Percentiles rank a stretch among this genome's conserved stretches.
phyloP scores from a whole-genome alignment of 2,888 invertebrate genomes.

The Diachrysia chrysitis region DNA sequence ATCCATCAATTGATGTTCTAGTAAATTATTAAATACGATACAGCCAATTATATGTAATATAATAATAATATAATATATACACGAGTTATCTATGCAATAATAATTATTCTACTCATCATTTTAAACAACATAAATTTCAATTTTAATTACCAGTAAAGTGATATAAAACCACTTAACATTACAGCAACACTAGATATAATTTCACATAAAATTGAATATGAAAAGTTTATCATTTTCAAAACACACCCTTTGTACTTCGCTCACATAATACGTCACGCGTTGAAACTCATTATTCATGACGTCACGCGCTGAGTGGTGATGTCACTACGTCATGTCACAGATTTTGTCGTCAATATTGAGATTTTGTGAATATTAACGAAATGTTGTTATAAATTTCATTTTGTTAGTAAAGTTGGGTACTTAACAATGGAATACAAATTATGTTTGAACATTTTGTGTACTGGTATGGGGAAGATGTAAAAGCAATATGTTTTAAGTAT shows the following conservation, averaged over 20 bases:
- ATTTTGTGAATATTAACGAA: conserved; percentile 25
- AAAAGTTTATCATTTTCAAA: conserved; percentile 37
- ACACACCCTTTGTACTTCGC: conserved; percentile 36
- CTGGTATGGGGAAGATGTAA: too few relatives aligned
- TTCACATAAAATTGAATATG: conserved; percentile 30
- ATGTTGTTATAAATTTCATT: conserved; percentile 6
- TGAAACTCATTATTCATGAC: conserved; percentile 62
- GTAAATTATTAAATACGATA: too few relatives aligned
- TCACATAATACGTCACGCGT: conserved; percentile 45
- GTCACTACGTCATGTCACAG: conserved; percentile 45
- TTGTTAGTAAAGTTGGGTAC: background rate
- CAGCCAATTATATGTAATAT: too few relatives aligned
- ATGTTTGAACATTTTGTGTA: too few relatives aligned
- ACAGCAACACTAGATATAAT: conserved; percentile 8
- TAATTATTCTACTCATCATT: too few relatives aligned
- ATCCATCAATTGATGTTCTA: too few relatives aligned
- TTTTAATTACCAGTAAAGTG: background rate
- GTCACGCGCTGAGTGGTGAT: conserved; percentile 55
- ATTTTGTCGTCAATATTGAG: conserved; percentile 51
- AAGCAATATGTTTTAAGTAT: too few relatives aligned
- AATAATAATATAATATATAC: too few relatives aligned
- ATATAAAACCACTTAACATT: background rate
- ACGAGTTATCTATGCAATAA: too few relatives aligned
- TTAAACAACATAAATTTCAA: too few relatives aligned
- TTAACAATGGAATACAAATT: background rate